A percentile compares a stretch with the other conserved stretches of the same genome.
These are phyloP conservation scores for Ommatoiulus sabulosus DNA, from an alignment of 2,888 invertebrate genomes.

Conservation along the genomic window DNA sequence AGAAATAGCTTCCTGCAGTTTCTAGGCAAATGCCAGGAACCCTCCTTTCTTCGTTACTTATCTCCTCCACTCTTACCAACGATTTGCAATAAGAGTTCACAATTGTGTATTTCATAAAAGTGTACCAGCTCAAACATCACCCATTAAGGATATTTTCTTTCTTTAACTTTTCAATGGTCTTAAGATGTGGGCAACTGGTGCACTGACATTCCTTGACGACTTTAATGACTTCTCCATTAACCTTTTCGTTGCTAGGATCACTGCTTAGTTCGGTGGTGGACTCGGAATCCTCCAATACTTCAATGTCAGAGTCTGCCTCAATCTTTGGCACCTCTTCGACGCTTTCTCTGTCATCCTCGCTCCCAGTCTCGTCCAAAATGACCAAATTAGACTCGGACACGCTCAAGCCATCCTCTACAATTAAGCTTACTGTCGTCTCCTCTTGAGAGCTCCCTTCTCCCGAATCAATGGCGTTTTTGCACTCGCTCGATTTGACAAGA, in stretches of 20 bases:
- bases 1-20: too few species aligned
- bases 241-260: background rate
- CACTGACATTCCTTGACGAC: background rate
- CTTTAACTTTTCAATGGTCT: background rate
- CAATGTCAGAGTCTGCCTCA: conserved; percentile 46
- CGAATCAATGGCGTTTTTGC: background rate
- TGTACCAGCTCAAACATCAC: too few species aligned
- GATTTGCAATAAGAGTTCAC: too few species aligned
- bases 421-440: too few species aligned
- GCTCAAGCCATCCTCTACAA: background rate
- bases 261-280: conserved; percentile 1
- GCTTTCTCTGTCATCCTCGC: background rate
- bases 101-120: too few species aligned
- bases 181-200: background rate
- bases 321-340: background rate
- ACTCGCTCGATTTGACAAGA: background rate
- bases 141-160: conserved; percentile 38
- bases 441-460: background rate
- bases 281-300: background rate
- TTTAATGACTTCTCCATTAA: background rate
- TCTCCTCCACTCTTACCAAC: too few species aligned
- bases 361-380: conserved; percentile 48
- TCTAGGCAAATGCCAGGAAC: too few species aligned
- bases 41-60: too few species aligned
- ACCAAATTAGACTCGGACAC: background rate